Evolutionary conservation across 2,113 vertebrate species (phyloP).

Genomic region (Hippocampus abdominalis): DNA sequence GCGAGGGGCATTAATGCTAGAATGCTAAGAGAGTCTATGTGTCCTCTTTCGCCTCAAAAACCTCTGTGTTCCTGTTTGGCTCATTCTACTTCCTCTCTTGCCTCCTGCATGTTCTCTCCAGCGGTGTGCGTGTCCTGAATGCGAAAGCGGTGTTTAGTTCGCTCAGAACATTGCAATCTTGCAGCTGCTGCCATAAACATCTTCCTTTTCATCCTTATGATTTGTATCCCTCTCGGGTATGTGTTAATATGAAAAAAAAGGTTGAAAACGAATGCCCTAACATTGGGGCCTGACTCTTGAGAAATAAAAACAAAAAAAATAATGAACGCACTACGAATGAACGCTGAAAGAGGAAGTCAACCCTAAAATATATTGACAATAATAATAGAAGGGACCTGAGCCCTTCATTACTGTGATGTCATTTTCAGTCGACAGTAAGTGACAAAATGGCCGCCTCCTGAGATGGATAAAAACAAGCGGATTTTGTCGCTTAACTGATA

Average conservation of each 20-base stretch:
- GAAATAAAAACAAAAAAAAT: too few relatives aligned
- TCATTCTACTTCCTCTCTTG: conserved; percentile 63
- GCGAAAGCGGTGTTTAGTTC: conserved; percentile 54
- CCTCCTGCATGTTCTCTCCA: conserved; percentile 28
- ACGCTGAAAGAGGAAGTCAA: too few relatives aligned
- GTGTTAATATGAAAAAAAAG: neutral
- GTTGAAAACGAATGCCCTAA: neutral
- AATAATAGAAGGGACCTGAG: too few relatives aligned
- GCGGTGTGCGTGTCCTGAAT: conserved; percentile 43
- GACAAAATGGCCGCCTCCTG: too few relatives aligned
- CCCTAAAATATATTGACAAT: too few relatives aligned
- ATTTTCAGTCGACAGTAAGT: too few relatives aligned
- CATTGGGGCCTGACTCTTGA: too few relatives aligned
- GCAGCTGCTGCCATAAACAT: conserved; percentile 49
- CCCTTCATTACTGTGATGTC: too few relatives aligned
- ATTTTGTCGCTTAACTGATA: too few relatives aligned
- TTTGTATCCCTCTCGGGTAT: neutral
- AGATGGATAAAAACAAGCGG: too few relatives aligned
- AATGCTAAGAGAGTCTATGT: conserved; percentile 57
- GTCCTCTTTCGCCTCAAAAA: conserved; percentile 59
- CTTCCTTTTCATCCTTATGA: conserved; percentile 2
- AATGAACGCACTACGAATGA: too few relatives aligned
- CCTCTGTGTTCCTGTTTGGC: conserved; percentile 69
- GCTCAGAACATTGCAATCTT: conserved; percentile 53
- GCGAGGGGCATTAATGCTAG: conserved; percentile 53